Base-by-base conservation (phyloP, 2,113 vertebrate genomes). In the Plecturocebus donacophilus region DNA sequence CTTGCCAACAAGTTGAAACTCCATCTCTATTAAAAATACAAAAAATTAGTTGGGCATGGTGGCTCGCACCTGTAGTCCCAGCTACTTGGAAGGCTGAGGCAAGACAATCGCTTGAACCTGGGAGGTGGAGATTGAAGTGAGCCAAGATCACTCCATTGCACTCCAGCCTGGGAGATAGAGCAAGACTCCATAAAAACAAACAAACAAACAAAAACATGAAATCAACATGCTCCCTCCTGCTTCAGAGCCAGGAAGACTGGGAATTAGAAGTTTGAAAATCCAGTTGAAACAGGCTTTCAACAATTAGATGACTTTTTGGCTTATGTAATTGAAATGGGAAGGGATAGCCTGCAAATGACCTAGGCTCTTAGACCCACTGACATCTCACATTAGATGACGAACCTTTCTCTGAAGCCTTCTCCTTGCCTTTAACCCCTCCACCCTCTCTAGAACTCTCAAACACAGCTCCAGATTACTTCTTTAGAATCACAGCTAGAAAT, bases 291-390 rank as follows among this genome's bases (percentile, higher is more conserved):
- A 71, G 70, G 21, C 45, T 45, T 45, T 68, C 5, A 49, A 20
- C 30, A 42, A 14, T n/a, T 27, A 89, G 66, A 68, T 23, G 17
- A 20, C 42, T 45, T 47, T 35, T 5, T 52, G 70, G 52, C 64
- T 92, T 32, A 1, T n/a, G n/a, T 47, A 2, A 42, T 21, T 68
- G 47, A 49, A 35, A 45, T 19, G 58, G 27, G 27, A 47, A 30
- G 61, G 40, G 42, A 38, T 25, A 8, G 27, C 40, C 1, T 0
- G 14, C 3, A 3, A 1, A 13, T 40, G n/a, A 10, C 3, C 16
- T 52, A 19, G 32, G 49, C 56, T 64, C 42, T 61, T 9, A 1
- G 2, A 27, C 30, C 47, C 35, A 9, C 14, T 21, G 4, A 71
- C 21, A 13, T 75, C 25, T 40, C 8, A 35, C 35, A 7, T 32